phyloP scores from a whole-genome alignment of 1,140 invertebrate species.

The Drosophila santomea region DNA sequence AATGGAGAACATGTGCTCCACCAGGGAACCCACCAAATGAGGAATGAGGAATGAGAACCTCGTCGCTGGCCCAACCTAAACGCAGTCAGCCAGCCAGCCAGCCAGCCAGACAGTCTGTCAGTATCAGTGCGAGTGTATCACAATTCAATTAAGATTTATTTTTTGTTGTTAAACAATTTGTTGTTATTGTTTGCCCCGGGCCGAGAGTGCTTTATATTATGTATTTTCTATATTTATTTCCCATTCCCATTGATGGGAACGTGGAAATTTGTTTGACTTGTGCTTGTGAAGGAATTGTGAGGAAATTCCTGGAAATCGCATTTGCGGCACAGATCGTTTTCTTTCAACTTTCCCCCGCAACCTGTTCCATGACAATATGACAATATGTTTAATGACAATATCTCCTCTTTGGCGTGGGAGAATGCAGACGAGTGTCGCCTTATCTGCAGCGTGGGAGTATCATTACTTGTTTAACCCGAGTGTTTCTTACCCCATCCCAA shows the following conservation, averaged over 20 bases:
- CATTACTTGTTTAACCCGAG: constrained; percentile 23
- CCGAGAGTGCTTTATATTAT: constrained; percentile 55
- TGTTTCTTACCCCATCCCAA: too few relatives aligned
- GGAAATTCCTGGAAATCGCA: constrained; percentile 72
- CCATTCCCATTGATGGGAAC: constrained; percentile 61
- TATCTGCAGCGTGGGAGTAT: constrained; percentile 48
- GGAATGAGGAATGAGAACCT: background rate
- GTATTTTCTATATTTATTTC: constrained; percentile 68
- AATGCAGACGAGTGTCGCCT: constrained; percentile 20
- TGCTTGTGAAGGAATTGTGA: constrained; percentile 55
- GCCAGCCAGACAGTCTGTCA: constrained; percentile 57
- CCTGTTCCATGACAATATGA: constrained; percentile 15
- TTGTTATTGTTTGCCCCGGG: constrained; percentile 52
- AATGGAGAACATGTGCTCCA: constrained; percentile 49
- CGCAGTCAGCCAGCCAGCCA: constrained; percentile 49
- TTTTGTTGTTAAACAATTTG: constrained; percentile 81
- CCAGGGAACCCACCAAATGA: constrained; percentile 16
- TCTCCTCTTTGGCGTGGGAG: constrained; percentile 64
- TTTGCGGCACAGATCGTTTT: constrained; percentile 72
- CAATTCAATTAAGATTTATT: constrained; percentile 84
- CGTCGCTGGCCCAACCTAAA: constrained; percentile 32
- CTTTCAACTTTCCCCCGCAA: constrained; percentile 59
- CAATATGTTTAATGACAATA: constrained; percentile 75
- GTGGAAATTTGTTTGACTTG: constrained; percentile 64
- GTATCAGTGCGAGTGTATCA: constrained; percentile 68